phyloP scores from a whole-genome alignment of 92 coral and sea anemone species.

The Palythoa grandis region DNA sequence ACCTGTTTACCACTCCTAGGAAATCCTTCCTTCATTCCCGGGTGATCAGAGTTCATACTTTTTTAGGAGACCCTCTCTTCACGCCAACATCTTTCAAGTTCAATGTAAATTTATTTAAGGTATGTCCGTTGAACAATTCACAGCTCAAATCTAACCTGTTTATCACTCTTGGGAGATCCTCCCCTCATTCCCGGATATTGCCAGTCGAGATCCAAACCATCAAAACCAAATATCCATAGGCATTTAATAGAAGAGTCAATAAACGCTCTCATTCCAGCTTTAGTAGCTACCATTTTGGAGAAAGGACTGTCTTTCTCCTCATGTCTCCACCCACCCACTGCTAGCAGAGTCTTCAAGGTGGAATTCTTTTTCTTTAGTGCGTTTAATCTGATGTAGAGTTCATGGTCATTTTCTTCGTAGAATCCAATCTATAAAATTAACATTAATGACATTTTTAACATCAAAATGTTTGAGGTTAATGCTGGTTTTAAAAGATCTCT shows the following conservation, averaged over 20 bases:
- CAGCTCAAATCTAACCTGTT: conserved; percentile 38
- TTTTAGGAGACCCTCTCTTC: background rate
- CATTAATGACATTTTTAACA: background rate
- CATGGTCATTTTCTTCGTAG: conserved; percentile 18
- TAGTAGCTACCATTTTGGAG: conserved; percentile 85
- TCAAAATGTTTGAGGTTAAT: background rate
- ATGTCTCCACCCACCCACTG: conserved; percentile 92
- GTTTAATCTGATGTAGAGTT: conserved; percentile 35
- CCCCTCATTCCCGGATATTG: conserved; percentile 88
- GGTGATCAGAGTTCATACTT: conserved; percentile 70
- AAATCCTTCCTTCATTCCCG: conserved; percentile 80
- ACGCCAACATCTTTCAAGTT: too few species aligned
- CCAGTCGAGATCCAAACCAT: conserved; percentile 88
- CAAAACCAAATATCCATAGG: conserved; percentile 64
- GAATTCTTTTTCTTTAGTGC: conserved; percentile 81
- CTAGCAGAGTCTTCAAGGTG: conserved; percentile 75
- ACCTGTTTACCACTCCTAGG: conserved; percentile 76
- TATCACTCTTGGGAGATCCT: conserved; percentile 80
- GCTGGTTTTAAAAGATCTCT: background rate
- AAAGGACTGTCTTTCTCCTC: conserved; percentile 89
- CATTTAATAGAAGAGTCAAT: conserved; percentile 70
- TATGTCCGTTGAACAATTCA: too few species aligned
- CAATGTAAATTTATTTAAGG: too few species aligned
- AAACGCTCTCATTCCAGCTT: conserved; percentile 69
- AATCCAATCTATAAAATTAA: conserved; percentile 17